Base-by-base conservation (phyloP, 1,140 invertebrate species). In the Adoxophyes honmai region DNA sequence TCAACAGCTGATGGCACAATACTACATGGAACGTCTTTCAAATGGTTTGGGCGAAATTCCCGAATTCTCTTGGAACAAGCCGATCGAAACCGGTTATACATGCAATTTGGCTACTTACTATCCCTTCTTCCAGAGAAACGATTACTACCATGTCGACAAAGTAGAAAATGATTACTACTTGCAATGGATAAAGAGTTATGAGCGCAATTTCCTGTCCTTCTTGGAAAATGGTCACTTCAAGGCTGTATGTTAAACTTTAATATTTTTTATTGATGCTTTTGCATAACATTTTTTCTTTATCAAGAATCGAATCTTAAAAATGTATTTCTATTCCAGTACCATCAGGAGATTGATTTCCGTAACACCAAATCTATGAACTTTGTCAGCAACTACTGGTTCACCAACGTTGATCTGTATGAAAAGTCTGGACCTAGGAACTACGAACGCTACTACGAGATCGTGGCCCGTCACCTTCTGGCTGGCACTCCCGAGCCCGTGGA, bases 11-110 rank as follows among this genome's bases (percentile, higher is more conserved):
- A 77, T 94, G 63, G 88, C 91, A 52, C 91, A 93, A 69, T 95
- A 94, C 87, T 92, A 92, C 74, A 75, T 94, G 70, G 93, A 95
- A 72, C 92, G 94, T 80, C 78, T 93, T 42, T 90, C 91, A 11
- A 91, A 93, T 64, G 91, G 90, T 16, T 65, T 94, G 56, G 91
- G 91, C 14, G 86, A 90, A 42, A 91, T 94, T 34, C 89, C 91
- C 35, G 88, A 91, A 58, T 91, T 93, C 81, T 88, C 88, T 0
- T 91, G 87, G 88, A 74, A 81, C 68, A 73, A 90, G 48, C 82
- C 89, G 55, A 85, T 93, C 28, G 73, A 91, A 61, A 85, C 90
- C 61, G 91, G 91, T 48, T 93, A 89, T 84, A 90, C 91, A 48
- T 91, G 93, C 0, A 81, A 91, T 60, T 52, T 88, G 61, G 60